Base-by-base conservation (phyloP, 2,113 vertebrate species). In the Colossoma macropomum region DNA sequence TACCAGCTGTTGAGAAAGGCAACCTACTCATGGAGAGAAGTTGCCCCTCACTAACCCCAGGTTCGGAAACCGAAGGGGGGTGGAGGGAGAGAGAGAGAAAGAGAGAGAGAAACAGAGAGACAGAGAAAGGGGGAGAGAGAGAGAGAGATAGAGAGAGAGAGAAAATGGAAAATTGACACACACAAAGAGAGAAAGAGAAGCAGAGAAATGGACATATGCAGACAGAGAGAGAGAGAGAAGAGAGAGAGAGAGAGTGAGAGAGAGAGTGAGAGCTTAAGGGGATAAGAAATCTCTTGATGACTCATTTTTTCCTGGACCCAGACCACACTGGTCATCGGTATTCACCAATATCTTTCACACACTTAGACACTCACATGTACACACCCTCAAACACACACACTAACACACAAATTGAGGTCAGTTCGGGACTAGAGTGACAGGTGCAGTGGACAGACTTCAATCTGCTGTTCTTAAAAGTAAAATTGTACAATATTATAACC, bases 251-350 rank as follows among this genome's bases (percentile, higher is more conserved):
- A 48, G 34, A 34, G 52, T 23, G 11, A 50, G 74, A 34, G 63
- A 19, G 52, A 16, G 25, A 59, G 62, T 32, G 48, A 21, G n/a
- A 72, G 41, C 50, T 41, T 48, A 54, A 32, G 1, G 15, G 69
- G 28, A 27, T 60, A 27, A n/a, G 28, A 32, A 16, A 15, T 65
- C n/a, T 63, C 13, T 56, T 27, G 17, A 71, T 87, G 89, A 90
- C 85, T 91, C 88, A 89, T 60, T 75, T 25, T 85, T 90, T 89
- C 88, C 89, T 88, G 85, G 84, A 85, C 54, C 27, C 34, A 32
- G 73, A 27, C 82, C 79, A 59, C 45, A n/a, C 82, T 82, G 76
- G 72, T 15, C 65, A 32, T 70, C 59, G 32, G 16, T 27, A 27
- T 69, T 59, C 13, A 66, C 15, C 63, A 25, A 28, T 48, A 2